phyloP scores from a whole-genome alignment of 2,888 invertebrate genomes.

The Polydrusus cervinus region DNA sequence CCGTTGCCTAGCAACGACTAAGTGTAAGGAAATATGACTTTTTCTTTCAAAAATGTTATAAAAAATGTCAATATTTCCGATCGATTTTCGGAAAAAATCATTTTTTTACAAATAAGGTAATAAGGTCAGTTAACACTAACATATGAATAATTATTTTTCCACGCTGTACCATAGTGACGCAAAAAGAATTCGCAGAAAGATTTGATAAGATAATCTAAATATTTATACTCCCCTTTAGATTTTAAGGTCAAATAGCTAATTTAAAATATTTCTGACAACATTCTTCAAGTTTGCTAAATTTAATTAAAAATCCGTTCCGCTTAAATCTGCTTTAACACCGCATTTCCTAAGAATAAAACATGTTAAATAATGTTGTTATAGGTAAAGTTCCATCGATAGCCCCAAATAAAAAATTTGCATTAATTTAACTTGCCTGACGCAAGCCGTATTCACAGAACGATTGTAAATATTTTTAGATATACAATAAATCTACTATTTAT shows the following conservation, averaged over 20 bases:
- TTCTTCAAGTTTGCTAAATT: neutral
- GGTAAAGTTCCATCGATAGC: slow-evolving; percentile 27
- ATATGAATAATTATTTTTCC: no score
- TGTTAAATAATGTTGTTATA: slow-evolving; percentile 10
- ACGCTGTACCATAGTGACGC: neutral
- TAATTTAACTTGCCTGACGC: slow-evolving; percentile 59
- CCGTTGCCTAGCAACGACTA: no score
- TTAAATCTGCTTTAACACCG: neutral
- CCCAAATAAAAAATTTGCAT: slow-evolving; percentile 44
- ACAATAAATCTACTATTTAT: slow-evolving; percentile 68
- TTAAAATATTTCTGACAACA: neutral
- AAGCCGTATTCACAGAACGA: slow-evolving; percentile 66
- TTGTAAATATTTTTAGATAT: slow-evolving; percentile 70
- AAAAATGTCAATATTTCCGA: no score
- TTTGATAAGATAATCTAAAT: no score
- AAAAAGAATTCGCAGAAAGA: neutral
- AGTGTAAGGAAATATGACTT: no score
- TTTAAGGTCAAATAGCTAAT: neutral
- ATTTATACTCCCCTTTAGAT: neutral
- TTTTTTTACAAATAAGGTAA: no score
- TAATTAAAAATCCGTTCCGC: neutral
- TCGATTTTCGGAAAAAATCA: no score
- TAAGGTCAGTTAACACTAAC: no score
- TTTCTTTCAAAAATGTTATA: no score
- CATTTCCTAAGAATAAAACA: slow-evolving; percentile 25